phyloP scores from a whole-genome alignment of 2,888 invertebrate genomes.

The Hybos culiciformis region DNA sequence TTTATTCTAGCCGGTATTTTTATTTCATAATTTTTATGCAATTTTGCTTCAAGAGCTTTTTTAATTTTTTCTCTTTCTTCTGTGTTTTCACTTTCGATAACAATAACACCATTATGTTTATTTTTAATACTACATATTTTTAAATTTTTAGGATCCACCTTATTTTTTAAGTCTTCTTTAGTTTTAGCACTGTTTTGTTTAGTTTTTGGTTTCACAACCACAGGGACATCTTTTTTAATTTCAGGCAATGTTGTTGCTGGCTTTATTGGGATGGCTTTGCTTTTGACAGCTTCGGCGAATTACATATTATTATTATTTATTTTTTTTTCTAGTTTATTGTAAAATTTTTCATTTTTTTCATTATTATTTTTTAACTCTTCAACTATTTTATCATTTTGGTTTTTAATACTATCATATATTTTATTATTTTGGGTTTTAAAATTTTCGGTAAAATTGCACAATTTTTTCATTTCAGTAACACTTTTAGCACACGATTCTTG shows the following conservation, averaged over 20 bases:
- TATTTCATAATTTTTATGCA: conserved; percentile 2
- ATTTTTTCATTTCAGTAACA: no score
- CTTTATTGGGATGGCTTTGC: neutral
- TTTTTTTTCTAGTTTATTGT: neutral
- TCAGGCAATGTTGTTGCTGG: neutral
- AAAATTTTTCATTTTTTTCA: neutral
- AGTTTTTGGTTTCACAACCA: neutral
- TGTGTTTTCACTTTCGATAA: neutral
- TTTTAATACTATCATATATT: no score
- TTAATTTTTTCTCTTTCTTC: conserved; percentile 1
- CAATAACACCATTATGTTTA: neutral
- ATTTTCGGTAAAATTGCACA: neutral
- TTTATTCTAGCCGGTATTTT: conserved; percentile 2
- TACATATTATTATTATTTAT: neutral
- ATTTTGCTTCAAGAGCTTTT: neutral
- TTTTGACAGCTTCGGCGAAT: conserved; percentile 1
- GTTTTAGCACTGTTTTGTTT: conserved; percentile 1
- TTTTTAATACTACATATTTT: neutral
- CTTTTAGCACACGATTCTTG: no score
- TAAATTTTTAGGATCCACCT: conserved; percentile 1
- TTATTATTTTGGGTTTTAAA: neutral
- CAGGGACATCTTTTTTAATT: neutral
- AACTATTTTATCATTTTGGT: neutral
- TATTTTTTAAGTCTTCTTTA: conserved; percentile 1
- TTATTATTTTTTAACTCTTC: neutral